Base-by-base conservation (phyloP, 2,888 invertebrate species). In the Crepidodera aurea region DNA sequence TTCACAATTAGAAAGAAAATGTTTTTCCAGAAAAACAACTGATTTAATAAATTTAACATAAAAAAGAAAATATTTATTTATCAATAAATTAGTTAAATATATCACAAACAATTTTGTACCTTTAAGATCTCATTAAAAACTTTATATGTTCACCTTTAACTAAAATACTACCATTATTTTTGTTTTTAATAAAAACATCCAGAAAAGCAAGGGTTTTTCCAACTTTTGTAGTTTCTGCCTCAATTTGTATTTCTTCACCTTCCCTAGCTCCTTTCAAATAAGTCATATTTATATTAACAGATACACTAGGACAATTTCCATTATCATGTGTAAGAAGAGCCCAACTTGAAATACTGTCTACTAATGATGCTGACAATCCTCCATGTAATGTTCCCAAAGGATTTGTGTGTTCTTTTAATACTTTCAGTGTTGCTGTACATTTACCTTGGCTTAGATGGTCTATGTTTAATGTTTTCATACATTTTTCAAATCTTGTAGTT, bases 131-230 rank as follows among this genome's bases (percentile, higher is more conserved):
- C 34, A 25, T 5, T 27, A 48, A 15, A 39, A 19, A 57, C 27
- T 57, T 58, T 25, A 40, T 93, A 77, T 96, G 96, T 62, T 86
- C 85, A 37, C 94, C 96, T 66, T 86, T 89, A 3, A 93, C 95
- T 46, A 97, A 79, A 3, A 95, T 71, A 40, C 85, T 83, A 53
- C 91, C 90, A 64, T 87, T 90, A 2, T 84, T 82, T 79, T 94
- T 94, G 66, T 91, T 90, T 42, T 84, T 86, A 1, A 97, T 84
- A 70, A 91, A 88, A 10, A 94, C 92, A 72, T 90, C 88, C 7
- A 96, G 83, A 78, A 92, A 96, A 0, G 94, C 96, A 64, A 96
- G 80, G 48, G 85, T 90, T 71, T 87, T 89, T 0, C 96, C 96
- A 32, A 87, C 83, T 81, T 88, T 91, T 22, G 89, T 79, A 0